Conservation (phyloP, 30 jellyfish, hydroid and myxozoan genomes). For the Nemopilema nomurai region DNA sequence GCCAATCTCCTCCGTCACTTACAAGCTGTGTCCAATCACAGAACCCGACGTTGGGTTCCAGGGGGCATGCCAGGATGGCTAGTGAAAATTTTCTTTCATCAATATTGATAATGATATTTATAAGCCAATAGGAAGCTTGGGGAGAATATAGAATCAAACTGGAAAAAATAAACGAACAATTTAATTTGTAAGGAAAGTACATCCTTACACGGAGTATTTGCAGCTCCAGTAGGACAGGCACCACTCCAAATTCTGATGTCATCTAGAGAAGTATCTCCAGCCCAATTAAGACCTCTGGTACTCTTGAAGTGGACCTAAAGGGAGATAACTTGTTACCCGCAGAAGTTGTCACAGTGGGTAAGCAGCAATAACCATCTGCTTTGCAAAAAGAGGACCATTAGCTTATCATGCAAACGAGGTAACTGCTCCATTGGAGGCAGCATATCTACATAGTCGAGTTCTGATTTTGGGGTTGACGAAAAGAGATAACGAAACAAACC, state of each 20-base stretch:
- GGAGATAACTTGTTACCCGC: neutral
- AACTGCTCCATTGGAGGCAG: too few species aligned
- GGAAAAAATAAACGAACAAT: too few species aligned
- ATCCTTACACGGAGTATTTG: neutral
- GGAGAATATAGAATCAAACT: too few species aligned
- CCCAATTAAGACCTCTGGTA: neutral
- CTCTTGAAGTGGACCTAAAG: constrained; percentile 32
- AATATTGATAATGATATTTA: too few species aligned
- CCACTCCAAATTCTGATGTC: constrained; percentile 52
- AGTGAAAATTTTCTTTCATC: neutral
- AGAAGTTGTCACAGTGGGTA: too few species aligned
- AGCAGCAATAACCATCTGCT: too few species aligned
- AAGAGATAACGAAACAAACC: constrained; percentile 3
- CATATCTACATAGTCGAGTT: too few species aligned
- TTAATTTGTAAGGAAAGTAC: too few species aligned
- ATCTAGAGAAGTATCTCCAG: constrained; percentile 53
- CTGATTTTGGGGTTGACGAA: too few species aligned
- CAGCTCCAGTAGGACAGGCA: constrained; percentile 24
- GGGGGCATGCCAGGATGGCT: constrained; percentile 25
- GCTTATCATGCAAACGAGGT: neutral
- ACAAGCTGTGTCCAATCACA: constrained; percentile 17
- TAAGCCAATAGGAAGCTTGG: too few species aligned
- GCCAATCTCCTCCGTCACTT: constrained; percentile 12
- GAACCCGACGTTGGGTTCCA: constrained; percentile 3
- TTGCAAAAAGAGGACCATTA: too few species aligned